Percentiles rank a stretch among this genome's conserved stretches.
These are phyloP conservation scores for Mohoua ochrocephala DNA, from an alignment of 2,113 vertebrate species.

Conservation along the genomic window DNA sequence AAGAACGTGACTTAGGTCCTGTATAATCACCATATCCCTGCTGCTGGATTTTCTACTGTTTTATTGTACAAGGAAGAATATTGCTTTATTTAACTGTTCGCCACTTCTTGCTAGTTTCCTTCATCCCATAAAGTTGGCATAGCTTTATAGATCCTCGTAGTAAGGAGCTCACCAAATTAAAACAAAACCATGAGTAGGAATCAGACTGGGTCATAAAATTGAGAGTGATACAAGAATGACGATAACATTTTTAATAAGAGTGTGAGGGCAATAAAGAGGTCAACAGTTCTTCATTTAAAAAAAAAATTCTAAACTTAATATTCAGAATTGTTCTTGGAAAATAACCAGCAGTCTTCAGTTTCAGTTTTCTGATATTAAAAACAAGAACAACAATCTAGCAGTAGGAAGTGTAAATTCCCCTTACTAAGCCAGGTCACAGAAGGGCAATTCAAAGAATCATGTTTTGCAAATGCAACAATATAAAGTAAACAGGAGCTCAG, in stretches of 20 bases:
- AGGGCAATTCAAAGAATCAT: not conserved
- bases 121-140: not conserved
- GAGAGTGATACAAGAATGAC: not conserved
- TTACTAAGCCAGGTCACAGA: not conserved
- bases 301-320: not conserved
- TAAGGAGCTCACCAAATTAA: not conserved
- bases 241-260: not conserved
- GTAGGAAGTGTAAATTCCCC: not conserved
- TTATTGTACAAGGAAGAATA: not conserved
- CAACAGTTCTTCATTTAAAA: not conserved
- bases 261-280: not conserved
- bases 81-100: not conserved
- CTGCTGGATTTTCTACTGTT: not conserved
- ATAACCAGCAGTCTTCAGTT: not conserved
- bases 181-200: not conserved
- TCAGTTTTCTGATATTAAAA: not conserved
- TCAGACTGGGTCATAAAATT: not conserved
- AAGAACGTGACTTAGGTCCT: not conserved
- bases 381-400: not conserved
- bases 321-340: not conserved
- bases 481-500: not conserved
- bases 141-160: not conserved
- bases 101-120: not conserved
- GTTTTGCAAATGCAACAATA: not conserved
- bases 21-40: not conserved